Evolutionary conservation across 1,140 invertebrate species (phyloP), one percentile per base, ranked within the genome.

Genomic region (Oncopeltus fasciatus): DNA sequence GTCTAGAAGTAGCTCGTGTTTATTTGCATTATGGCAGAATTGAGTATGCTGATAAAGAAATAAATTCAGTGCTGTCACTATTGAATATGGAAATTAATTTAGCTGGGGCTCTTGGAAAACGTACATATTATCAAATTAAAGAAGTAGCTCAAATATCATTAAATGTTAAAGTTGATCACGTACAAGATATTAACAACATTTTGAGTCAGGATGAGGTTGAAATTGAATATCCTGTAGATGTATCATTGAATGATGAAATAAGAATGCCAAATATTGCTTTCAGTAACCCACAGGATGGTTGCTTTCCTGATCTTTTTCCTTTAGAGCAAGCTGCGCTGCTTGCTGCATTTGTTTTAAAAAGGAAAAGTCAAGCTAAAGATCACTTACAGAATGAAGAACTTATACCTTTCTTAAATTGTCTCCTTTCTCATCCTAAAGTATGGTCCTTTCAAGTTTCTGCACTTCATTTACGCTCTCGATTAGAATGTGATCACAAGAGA

Each of bases 101-200:
- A 60, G 63, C 57, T 21, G 66, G 65, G 65, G 77, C 83, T 16
- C 72, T 96, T 53, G 94, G 94, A 9, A 92, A 90, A 73, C 78
- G 94, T 63, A 97, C 93, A 18, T 87, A 85, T 70, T 94, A 83
- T 73, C 94, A 98, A 73, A 76, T 84, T 67, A 82, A 85, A 58
- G 79, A 85, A 44, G 74, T 91, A 24, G 80, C 94, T 0, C 94
- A 96, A 70, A 74, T 97, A 33, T 80, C 84, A 20, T 70, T 96
- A 0, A 77, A 81, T 63, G 75, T 90, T 62, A 73, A 75, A 56
- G 51, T 79, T 11, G 73, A 74, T 20, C 21, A 24, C 20, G 26
- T 24, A 3, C 74, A 78, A 69, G 67, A 75, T 61, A 65, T 62
- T 46, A 65, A 69, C 28, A 68, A 62, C n/a, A 29, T 67, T 68